Evolutionary conservation across 2,888 invertebrate genomes (phyloP).

Genomic region (Eutolmus rufibarbis): DNA sequence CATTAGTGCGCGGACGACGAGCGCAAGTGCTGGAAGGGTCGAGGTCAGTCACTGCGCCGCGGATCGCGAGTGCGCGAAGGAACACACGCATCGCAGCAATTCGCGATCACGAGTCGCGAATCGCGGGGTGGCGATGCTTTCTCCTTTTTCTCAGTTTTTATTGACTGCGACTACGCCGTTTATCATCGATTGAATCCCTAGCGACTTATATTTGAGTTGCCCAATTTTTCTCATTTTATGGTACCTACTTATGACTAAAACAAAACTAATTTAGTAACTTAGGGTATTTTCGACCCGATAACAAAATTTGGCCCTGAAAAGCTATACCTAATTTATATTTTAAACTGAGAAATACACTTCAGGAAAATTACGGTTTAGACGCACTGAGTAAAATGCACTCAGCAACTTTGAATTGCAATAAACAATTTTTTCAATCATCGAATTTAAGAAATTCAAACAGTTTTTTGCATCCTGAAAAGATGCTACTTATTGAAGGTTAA

Average conservation of each 20-base stretch:
- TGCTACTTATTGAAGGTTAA: too few relatives aligned
- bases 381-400: too few relatives aligned
- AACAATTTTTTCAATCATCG: too few relatives aligned
- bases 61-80: not conserved
- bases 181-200: not conserved
- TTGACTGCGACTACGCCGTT: not conserved
- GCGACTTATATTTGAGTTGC: not conserved
- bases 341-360: too few relatives aligned
- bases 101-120: not conserved
- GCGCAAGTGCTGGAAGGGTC: not conserved
- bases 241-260: not conserved
- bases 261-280: too few relatives aligned
- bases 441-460: too few relatives aligned
- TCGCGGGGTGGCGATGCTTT: not conserved
- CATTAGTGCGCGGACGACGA: not conserved
- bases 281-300: too few relatives aligned
- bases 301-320: too few relatives aligned
- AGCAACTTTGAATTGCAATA: too few relatives aligned
- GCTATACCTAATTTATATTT: too few relatives aligned
- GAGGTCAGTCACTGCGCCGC: conserved; percentile 17
- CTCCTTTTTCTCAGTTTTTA: not conserved
- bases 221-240: not conserved
- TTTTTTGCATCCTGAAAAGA: too few relatives aligned
- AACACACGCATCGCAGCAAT: not conserved
- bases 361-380: too few relatives aligned